Conservation (phyloP, 2,797 vertebrate species). For the Dendrocincla fuliginosa region DNA sequence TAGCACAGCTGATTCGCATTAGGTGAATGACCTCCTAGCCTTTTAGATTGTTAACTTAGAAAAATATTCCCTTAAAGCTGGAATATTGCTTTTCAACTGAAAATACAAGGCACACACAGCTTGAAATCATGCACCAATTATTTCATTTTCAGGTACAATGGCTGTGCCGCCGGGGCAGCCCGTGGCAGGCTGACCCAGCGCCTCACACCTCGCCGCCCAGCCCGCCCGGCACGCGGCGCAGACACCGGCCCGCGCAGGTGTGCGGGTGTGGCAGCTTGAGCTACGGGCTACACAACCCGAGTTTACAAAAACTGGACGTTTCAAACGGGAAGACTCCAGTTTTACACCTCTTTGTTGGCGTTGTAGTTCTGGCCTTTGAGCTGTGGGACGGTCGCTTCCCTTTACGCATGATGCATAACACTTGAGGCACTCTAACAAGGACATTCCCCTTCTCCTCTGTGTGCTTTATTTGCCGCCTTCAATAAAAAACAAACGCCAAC, state of each 20-base stretch:
- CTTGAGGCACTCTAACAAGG: neutral
- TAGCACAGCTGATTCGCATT: conserved; percentile 80
- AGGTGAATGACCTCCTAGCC: conserved; percentile 81
- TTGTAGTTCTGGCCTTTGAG: neutral
- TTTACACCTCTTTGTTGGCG: neutral
- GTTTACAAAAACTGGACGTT: neutral
- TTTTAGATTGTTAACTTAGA: conserved; percentile 82
- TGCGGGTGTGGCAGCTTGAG: neutral
- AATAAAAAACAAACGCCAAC: conserved; percentile 4
- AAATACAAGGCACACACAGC: conserved; percentile 69
- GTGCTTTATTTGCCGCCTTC: conserved; percentile 26
- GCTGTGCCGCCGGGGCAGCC: neutral
- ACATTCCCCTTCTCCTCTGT: neutral
- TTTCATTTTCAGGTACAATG: conserved; percentile 59
- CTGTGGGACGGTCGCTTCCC: neutral
- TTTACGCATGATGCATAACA: neutral
- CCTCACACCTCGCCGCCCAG: neutral
- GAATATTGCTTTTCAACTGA: conserved; percentile 79
- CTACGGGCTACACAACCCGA: rapidly evolving
- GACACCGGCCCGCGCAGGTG: rapidly evolving
- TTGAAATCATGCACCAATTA: conserved; percentile 62
- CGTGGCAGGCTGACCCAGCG: neutral
- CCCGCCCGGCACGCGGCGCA: neutral
- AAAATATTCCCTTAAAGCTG: conserved; percentile 83
- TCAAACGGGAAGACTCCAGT: neutral